Conservation (phyloP, 2,888 invertebrate species). For the Torymus texanus region DNA sequence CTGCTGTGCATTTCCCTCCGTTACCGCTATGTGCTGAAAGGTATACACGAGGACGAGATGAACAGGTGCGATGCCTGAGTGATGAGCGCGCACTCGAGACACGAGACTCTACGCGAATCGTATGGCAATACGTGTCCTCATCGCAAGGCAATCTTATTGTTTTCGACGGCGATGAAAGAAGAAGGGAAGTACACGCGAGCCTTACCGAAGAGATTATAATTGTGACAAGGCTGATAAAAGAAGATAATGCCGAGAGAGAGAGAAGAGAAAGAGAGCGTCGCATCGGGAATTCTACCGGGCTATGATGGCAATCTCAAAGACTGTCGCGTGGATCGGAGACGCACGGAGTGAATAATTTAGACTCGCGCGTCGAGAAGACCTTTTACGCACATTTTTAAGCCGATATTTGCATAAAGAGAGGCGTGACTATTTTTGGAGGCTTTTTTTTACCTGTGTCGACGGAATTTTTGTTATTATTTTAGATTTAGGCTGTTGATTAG, state of each 20-base stretch:
- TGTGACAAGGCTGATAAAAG: slow-evolving; percentile 25
- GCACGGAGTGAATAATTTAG: slow-evolving; percentile 1
- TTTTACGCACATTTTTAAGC: background rate
- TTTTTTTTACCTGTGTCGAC: slow-evolving; percentile 15
- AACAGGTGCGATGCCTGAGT: too few species aligned
- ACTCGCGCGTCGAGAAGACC: background rate
- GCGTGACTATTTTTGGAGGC: too few species aligned
- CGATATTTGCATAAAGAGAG: too few species aligned
- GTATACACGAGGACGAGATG: too few species aligned
- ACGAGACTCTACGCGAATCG: too few species aligned
- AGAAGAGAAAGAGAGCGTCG: background rate
- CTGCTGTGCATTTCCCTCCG: slow-evolving; percentile 57
- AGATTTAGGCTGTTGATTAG: background rate
- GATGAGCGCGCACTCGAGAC: too few species aligned
- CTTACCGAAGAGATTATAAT: background rate
- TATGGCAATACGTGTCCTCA: too few species aligned
- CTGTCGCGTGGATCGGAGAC: slow-evolving; percentile 4
- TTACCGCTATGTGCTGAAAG: slow-evolving; percentile 48
- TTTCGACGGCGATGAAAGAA: slow-evolving; percentile 12
- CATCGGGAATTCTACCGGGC: slow-evolving; percentile 37
- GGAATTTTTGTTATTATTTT: slow-evolving; percentile 7
- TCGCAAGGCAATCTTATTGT: background rate
- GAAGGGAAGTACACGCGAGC: background rate
- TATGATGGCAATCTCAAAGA: slow-evolving; percentile 30
- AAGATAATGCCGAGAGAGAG: slow-evolving; percentile 43